Conservation (phyloP, 2,797 vertebrate genomes). For the Urosaurus nigricauda region DNA sequence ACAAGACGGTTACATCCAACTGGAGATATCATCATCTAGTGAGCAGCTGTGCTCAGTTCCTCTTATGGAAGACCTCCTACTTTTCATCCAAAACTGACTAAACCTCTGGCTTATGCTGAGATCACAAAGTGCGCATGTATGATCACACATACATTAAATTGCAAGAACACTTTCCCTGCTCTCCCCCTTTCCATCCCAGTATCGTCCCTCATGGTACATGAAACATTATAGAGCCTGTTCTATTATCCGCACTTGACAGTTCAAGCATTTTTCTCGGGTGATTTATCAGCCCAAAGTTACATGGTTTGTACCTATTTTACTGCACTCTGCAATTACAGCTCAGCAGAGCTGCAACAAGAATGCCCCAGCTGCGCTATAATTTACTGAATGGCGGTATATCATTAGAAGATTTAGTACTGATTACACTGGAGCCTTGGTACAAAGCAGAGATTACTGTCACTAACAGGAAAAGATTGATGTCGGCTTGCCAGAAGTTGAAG, state of each 20-base stretch:
- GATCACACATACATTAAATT: neutral
- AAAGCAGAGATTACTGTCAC: slow-evolving; percentile 50
- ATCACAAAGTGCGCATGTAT: neutral
- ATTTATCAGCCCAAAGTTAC: slow-evolving; percentile 51
- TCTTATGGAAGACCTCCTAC: neutral
- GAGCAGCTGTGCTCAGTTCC: neutral
- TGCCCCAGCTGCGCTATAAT: slow-evolving; percentile 41
- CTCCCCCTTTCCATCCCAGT: neutral
- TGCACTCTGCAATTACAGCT: slow-evolving; percentile 52
- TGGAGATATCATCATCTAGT: neutral
- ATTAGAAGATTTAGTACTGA: slow-evolving; percentile 51
- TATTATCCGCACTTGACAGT: slow-evolving; percentile 47
- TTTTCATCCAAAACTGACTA: neutral
- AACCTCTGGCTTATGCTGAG: neutral
- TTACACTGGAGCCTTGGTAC: neutral
- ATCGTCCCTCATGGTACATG: neutral
- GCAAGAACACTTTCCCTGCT: neutral
- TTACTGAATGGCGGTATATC: slow-evolving; percentile 47
- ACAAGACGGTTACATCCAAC: no score
- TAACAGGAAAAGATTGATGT: slow-evolving; percentile 7
- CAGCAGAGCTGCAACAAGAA: slow-evolving; percentile 25
- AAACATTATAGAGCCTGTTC: neutral
- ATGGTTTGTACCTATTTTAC: slow-evolving; percentile 23
- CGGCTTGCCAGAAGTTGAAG: neutral
- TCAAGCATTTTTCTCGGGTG: neutral